Evolutionary conservation across 2,888 invertebrate genomes (phyloP), one percentile per base, ranked within the genome.

Genomic region (Cephus sareptanus): DNA sequence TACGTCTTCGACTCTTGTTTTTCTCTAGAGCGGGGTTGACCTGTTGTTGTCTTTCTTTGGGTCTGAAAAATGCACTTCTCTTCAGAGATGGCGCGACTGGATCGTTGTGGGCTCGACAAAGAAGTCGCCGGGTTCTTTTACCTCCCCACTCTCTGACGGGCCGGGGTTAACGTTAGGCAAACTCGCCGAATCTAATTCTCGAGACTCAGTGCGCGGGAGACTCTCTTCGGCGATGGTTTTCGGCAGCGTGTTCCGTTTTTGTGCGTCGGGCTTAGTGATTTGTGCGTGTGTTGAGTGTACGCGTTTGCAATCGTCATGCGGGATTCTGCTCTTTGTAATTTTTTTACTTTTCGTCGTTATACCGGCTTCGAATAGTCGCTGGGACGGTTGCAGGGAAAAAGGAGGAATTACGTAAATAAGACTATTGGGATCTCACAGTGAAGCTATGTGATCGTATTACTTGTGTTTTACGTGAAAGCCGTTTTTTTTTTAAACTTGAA

Each of bases 151-250:
- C 75, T 30, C 37, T 37, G 11, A 13, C 34, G 34, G 76, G 9
- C 71, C 77, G 75, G 81, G 79, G 79, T 81, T 80, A 82, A 77
- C 81, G 79, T 77, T 75, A 77, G 78, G 79, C 78, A 75, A 76
- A 78, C 78, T 78, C 81, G 75, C 78, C 77, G 75, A 81, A 75
- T 77, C 69, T 78, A 80, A 70, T 70, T 70, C 70, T 70, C 31
- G 31, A 34, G 33, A 11, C 74, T 74, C 75, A 73, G 75, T 79
- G 77, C 81, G 76, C 81, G 82, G 31, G 76, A 71, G 73, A 74
- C 75, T 69, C 75, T 82, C 80, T 75, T 81, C 81, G 11, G 31
- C 11, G 71, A 11, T 31, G 33, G 34, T 71, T 31, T 23, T 0
- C 23, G 3, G 1, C 9, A 9, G 13, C 69, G 37, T 31, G 75